phyloP scores from a whole-genome alignment of 2,797 vertebrate genomes.

The Gallinago stenura region DNA sequence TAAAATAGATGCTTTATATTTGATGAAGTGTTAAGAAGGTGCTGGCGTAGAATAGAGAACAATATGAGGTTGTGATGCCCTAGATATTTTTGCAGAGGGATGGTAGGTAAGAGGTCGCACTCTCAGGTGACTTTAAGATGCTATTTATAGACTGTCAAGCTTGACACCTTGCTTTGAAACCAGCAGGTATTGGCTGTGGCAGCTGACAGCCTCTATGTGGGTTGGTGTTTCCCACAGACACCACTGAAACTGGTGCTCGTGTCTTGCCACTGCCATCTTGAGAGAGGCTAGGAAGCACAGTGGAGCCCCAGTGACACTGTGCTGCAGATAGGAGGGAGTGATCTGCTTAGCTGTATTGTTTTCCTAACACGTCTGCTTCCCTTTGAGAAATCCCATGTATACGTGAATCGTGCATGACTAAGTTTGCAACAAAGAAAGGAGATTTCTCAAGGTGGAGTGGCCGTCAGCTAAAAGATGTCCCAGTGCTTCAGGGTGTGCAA shows the following conservation, averaged over 20 bases:
- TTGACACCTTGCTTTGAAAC: not conserved
- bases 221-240: not conserved
- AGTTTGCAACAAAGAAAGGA: not conserved
- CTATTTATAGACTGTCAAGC: not conserved
- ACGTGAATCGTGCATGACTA: fast-evolving
- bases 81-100: not conserved
- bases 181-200: not conserved
- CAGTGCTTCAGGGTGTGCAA: not conserved
- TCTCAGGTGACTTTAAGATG: not conserved
- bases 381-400: not conserved
- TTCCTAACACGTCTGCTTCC: not conserved
- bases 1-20: not conserved
- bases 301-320: not conserved
- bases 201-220: not conserved
- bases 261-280: not conserved
- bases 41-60: not conserved
- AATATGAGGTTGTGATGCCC: not conserved
- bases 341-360: not conserved
- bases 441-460: not conserved
- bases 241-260: not conserved
- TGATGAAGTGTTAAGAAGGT: not conserved
- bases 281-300: not conserved
- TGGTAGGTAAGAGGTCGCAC: not conserved
- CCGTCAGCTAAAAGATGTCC: not conserved
- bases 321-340: not conserved